Evolutionary conservation across 2,888 invertebrate genomes (phyloP).

Genomic region (Ichneumoninae sp.): DNA sequence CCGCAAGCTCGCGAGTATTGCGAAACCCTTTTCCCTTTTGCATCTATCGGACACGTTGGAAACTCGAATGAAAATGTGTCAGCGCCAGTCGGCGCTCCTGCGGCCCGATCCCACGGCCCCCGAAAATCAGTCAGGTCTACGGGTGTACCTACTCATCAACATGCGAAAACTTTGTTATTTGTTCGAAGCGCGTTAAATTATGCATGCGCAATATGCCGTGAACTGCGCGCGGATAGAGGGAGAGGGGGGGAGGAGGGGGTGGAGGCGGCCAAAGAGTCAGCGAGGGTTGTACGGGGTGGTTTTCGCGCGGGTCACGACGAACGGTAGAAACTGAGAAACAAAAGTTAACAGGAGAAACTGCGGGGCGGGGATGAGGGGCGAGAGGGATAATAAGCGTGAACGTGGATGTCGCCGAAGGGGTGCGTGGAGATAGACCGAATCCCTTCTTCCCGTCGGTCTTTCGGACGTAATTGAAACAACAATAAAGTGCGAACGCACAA

Average conservation of each 20-base stretch:
- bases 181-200: constrained; percentile 83
- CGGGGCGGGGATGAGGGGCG: constrained; percentile 63
- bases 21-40: not conserved
- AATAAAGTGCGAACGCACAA: constrained; percentile 77
- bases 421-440: constrained; percentile 20
- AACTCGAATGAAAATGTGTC: constrained; percentile 80
- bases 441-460: constrained; percentile 53
- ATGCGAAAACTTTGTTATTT: constrained; percentile 84
- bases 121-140: constrained; percentile 75
- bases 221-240: constrained; percentile 20
- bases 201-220: constrained; percentile 83
- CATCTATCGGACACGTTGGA: constrained; percentile 35
- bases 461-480: constrained; percentile 79
- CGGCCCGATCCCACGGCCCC: constrained; percentile 66
- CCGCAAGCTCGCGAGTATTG: constrained; percentile 6
- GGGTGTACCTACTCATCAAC: constrained; percentile 75
- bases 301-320: constrained; percentile 12
- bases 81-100: constrained; percentile 75
- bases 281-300: not conserved
- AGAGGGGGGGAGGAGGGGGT: not conserved
- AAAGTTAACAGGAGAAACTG: constrained; percentile 61
- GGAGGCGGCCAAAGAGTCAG: not conserved
- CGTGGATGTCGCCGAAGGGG: constrained; percentile 70
- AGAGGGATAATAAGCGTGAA: constrained; percentile 70
- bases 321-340: constrained; percentile 42